Conservation (phyloP, 2,888 invertebrate species). For the Drosophila ezoana region DNA sequence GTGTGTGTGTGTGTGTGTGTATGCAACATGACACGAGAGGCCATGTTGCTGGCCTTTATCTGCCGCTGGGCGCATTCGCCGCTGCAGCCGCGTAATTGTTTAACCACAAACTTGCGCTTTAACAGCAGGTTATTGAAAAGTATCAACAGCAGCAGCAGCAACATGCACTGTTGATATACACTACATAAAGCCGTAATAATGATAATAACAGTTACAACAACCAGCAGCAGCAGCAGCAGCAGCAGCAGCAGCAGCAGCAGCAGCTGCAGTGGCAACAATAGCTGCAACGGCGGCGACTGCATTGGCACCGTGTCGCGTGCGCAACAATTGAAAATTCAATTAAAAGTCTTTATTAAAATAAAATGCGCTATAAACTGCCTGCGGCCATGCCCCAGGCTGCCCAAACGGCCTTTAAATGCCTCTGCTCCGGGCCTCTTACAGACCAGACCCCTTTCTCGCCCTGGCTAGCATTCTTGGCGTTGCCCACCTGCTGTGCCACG, state of each 20-base stretch:
- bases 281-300: conserved; percentile 15
- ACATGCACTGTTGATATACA: conserved; percentile 45
- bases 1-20: conserved; percentile 22
- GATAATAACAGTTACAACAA: conserved; percentile 62
- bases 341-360: conserved; percentile 82
- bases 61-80: conserved; percentile 30
- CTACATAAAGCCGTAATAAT: conserved; percentile 69
- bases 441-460: too few species aligned
- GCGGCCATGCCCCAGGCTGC: conserved; percentile 35
- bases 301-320: conserved; percentile 41
- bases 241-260: conserved; percentile 1
- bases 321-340: conserved; percentile 82
- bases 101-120: conserved; percentile 72
- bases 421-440: neutral
- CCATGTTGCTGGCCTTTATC: conserved; percentile 26
- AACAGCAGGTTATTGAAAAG: conserved; percentile 60
- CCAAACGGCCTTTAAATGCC: conserved; percentile 22
- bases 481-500: conserved; percentile 69
- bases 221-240: conserved; percentile 25
- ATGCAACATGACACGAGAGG: conserved; percentile 25
- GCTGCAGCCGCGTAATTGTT: conserved; percentile 63
- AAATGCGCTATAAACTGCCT: conserved; percentile 68
- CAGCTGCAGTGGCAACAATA: conserved; percentile 8
- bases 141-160: conserved; percentile 41
- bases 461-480: conserved; percentile 48